Base-by-base conservation (phyloP, 1,140 invertebrate genomes). In the Bradysia coprophila region DNA sequence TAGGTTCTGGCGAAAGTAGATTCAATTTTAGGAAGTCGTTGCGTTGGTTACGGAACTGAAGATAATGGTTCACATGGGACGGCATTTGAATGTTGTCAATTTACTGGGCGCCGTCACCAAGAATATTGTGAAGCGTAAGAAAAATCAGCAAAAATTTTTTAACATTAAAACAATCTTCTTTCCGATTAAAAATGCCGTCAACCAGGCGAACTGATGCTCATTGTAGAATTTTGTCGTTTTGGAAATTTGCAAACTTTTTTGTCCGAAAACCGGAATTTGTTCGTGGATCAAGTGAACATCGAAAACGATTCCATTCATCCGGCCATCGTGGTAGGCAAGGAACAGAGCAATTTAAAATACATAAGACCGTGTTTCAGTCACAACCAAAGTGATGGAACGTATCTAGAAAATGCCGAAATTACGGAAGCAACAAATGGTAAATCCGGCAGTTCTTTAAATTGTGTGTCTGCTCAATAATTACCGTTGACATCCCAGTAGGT, bases 11-110 rank as follows among this genome's bases (percentile, higher is more conserved):
- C 4, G 18, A 34, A 34, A 34, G 11, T 3, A 13, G 13, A 13
- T 15, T 4, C 4, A 15, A 5, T 34, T 34, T 3, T 70, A 73
- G 24, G 74, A 76, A 40, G 76, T 89, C n/a, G 73, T 77, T 48
- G 82, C 90, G 0, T 61, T 96, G 11, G 76, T 82, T 6, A 87
- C 85, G 3, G 92, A 96, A 61, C 60, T 96, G 1, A 96, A 96
- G 66, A 93, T 96, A 20, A 85, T 96, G 76, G 81, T 89, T 13
- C 87, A 95, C 62, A 68, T 96, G 43, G 91, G 91, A 0, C 83
- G 85, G 53, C 90, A 96, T 65, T 58, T 95, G 1, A 96, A 96
- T 57, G 89, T 96, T 19, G 85, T 95, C 0, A 96, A 96, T 66
- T 65, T 96, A 18, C 69, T 95, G 2, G 92, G 92, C 37, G 92